Evolutionary conservation across 2,797 vertebrate species (phyloP).

Genomic region (Chaenodraco wilsoni): DNA sequence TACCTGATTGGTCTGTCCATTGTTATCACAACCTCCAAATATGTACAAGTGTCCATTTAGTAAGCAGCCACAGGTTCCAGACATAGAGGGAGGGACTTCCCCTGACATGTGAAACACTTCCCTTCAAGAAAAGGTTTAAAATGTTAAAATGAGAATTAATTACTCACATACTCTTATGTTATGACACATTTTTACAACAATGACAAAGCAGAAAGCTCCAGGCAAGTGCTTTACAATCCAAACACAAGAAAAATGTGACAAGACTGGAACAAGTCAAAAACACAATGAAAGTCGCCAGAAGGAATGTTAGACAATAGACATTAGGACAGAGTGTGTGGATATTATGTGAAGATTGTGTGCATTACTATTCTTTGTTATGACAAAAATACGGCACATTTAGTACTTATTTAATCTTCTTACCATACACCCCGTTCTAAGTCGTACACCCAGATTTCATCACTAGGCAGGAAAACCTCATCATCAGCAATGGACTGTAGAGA

Average conservation of each 20-base stretch:
- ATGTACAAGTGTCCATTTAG: conserved; percentile 90
- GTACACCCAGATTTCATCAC: conserved; percentile 94
- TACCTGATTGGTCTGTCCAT: conserved; percentile 94
- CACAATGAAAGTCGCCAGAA: neutral
- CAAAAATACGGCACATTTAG: neutral
- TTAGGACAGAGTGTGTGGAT: neutral
- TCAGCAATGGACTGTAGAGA: conserved; percentile 89
- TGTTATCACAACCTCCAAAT: conserved; percentile 95
- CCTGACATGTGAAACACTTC: conserved; percentile 89
- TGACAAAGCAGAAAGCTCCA: neutral
- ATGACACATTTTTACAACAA: neutral
- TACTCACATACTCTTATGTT: neutral
- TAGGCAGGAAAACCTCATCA: conserved; percentile 93
- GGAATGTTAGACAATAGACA: neutral
- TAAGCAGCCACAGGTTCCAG: conserved; percentile 90
- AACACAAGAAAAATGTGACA: neutral
- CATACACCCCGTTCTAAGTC: conserved; percentile 91
- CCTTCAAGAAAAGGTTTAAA: conserved; percentile 77
- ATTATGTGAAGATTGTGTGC: neutral
- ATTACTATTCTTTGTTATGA: neutral
- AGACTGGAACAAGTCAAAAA: neutral
- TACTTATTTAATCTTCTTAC: conserved; percentile 78
- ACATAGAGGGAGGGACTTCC: conserved; percentile 91
- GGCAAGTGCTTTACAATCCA: neutral
- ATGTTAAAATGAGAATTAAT: conserved; percentile 12